A percentile compares a stretch with the other conserved stretches of the same genome.
These are phyloP conservation scores for Takifugu flavidus DNA, from an alignment of 2,113 vertebrate genomes.

Conservation along the genomic window DNA sequence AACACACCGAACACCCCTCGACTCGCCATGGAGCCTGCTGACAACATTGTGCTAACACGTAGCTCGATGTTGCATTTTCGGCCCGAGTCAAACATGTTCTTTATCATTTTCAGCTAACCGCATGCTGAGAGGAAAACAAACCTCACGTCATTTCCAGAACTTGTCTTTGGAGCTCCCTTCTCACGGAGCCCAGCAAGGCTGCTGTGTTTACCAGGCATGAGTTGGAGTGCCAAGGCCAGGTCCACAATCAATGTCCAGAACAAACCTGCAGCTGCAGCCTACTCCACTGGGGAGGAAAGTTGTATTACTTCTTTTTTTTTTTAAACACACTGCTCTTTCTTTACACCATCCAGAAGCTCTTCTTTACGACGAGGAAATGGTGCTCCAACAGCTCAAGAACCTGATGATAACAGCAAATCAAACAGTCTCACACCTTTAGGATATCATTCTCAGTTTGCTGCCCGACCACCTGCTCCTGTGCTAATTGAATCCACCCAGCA, in stretches of 20 bases:
- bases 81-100: no score
- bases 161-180: not conserved
- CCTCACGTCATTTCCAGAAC: not conserved
- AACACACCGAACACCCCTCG: no score
- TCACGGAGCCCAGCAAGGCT: not conserved
- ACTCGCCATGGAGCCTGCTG: no score
- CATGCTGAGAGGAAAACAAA: conserved; percentile 1
- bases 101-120: no score
- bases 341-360: not conserved
- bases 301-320: no score
- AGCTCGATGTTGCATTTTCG: no score
- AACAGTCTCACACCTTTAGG: conserved; percentile 27
- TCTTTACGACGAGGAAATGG: conserved; percentile 7
- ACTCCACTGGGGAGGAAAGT: not conserved
- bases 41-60: no score
- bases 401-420: conserved; percentile 45
- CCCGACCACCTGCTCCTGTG: conserved; percentile 59
- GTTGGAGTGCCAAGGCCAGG: not conserved
- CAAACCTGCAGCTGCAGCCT: not conserved
- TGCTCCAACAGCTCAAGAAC: not conserved
- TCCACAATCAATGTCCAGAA: not conserved
- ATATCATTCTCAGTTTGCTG: conserved; percentile 54
- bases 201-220: not conserved
- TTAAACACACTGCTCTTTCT: no score
- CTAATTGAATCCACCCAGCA: conserved; percentile 9